phyloP scores from a whole-genome alignment of 2,888 invertebrate species.

The Hedya salicella region DNA sequence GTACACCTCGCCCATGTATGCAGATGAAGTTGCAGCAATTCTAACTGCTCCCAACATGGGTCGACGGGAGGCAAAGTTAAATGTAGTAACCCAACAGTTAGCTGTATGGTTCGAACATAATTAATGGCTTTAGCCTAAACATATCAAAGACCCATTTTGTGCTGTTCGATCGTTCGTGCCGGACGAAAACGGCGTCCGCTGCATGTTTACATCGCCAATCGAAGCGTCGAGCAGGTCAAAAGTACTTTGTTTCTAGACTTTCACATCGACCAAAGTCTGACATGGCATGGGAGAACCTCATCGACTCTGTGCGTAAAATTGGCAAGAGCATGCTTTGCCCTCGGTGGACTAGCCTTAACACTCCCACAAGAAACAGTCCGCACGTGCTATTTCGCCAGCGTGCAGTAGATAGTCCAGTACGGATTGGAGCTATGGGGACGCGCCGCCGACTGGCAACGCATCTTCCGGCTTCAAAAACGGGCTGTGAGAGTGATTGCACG shows the following conservation, averaged over 20 bases:
- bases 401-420: no score
- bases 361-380: no score
- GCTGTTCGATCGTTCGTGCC: background rate
- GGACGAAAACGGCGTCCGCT: background rate
- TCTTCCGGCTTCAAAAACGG: no score
- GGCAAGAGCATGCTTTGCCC: no score
- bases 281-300: no score
- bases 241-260: background rate
- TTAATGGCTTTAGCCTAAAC: background rate
- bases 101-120: background rate
- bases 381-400: no score
- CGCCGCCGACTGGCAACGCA: no score
- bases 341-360: no score
- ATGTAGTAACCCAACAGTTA: background rate
- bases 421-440: no score
- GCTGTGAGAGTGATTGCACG: no score
- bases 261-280: background rate
- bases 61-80: background rate
- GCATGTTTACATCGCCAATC: background rate
- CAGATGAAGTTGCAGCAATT: background rate
- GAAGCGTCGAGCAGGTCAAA: background rate
- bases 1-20: background rate
- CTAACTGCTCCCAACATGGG: background rate
- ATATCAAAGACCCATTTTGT: background rate
- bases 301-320: no score